phyloP scores from a whole-genome alignment of 2,797 vertebrate genomes.

The Hydrolagus colliei region DNA sequence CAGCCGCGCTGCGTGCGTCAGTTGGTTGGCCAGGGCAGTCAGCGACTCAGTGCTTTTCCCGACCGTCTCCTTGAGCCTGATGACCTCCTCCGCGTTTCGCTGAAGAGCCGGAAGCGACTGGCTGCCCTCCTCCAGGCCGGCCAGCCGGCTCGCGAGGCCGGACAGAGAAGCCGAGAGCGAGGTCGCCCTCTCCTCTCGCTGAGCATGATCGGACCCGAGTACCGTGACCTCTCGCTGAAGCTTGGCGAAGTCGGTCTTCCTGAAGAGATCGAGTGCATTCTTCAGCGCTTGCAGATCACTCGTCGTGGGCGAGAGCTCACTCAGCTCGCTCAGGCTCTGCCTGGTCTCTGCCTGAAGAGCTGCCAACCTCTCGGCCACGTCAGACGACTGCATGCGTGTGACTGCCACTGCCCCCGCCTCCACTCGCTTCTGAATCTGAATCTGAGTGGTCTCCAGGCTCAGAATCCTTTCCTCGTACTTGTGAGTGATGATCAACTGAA shows the following conservation, averaged over 20 bases:
- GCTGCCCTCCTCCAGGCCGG: not conserved
- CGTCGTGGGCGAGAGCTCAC: conserved; percentile 47
- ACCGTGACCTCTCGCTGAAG: conserved; percentile 40
- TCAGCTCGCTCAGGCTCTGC: conserved; percentile 49
- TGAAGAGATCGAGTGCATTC: conserved; percentile 38
- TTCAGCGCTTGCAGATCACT: conserved; percentile 49
- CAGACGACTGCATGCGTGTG: conserved; percentile 49
- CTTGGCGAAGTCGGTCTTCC: conserved; percentile 44
- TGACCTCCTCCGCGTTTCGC: conserved; percentile 41
- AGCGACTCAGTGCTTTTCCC: conserved; percentile 40
- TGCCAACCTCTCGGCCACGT: conserved; percentile 51
- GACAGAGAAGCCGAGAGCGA: not conserved
- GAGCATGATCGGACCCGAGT: not conserved
- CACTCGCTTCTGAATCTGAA: conserved; percentile 50
- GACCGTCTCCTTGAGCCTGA: conserved; percentile 34
- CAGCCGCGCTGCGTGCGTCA: conserved; percentile 39
- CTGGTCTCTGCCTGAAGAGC: conserved; percentile 51
- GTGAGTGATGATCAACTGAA: conserved; percentile 42
- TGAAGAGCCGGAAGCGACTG: not conserved
- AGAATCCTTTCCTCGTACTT: conserved; percentile 47
- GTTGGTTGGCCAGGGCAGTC: conserved; percentile 37
- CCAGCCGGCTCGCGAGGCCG: not conserved
- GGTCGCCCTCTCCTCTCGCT: not conserved
- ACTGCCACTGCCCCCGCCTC: conserved; percentile 47
- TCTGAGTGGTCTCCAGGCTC: conserved; percentile 47